phyloP scores from a whole-genome alignment of 2,888 invertebrate genomes.

The Patella caerulea region DNA sequence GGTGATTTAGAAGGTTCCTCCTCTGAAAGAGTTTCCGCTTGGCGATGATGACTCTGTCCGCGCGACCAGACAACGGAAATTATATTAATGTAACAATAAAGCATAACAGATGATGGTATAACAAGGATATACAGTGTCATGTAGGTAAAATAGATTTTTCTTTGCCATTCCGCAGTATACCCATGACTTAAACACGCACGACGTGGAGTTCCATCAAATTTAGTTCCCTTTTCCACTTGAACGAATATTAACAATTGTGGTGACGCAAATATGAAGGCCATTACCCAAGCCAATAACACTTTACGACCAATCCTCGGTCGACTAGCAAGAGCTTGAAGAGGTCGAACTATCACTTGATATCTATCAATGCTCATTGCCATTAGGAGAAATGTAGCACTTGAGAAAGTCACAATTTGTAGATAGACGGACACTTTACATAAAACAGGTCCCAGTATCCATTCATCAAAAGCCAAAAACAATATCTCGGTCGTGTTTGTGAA shows the following conservation, averaged over 20 bases:
- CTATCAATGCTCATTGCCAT: constrained; percentile 72
- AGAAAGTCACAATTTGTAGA: constrained; percentile 63
- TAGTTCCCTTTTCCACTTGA: constrained; percentile 61
- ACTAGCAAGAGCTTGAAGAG: constrained; percentile 65
- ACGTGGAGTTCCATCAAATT: constrained; percentile 60
- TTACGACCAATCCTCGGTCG: constrained; percentile 63
- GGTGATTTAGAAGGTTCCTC: constrained; percentile 36
- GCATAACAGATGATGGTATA: constrained; percentile 70
- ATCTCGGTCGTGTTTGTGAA: constrained; percentile 73
- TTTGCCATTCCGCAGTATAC: constrained; percentile 72
- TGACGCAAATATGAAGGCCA: constrained; percentile 70
- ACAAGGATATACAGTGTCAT: constrained; percentile 71
- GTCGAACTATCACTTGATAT: constrained; percentile 71
- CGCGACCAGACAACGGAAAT: constrained; percentile 71
- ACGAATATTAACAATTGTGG: constrained; percentile 72
- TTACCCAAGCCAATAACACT: constrained; percentile 70
- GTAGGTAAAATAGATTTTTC: constrained; percentile 72
- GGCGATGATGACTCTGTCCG: constrained; percentile 33
- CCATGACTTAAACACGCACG: constrained; percentile 70
- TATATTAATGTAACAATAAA: constrained; percentile 72
- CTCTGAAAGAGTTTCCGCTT: background rate
- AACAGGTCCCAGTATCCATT: constrained; percentile 72
- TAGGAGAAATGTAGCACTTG: constrained; percentile 69
- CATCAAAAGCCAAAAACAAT: constrained; percentile 70
- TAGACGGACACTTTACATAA: constrained; percentile 72